phyloP scores from a whole-genome alignment of 2,797 vertebrate species.

The Nasua narica region DNA sequence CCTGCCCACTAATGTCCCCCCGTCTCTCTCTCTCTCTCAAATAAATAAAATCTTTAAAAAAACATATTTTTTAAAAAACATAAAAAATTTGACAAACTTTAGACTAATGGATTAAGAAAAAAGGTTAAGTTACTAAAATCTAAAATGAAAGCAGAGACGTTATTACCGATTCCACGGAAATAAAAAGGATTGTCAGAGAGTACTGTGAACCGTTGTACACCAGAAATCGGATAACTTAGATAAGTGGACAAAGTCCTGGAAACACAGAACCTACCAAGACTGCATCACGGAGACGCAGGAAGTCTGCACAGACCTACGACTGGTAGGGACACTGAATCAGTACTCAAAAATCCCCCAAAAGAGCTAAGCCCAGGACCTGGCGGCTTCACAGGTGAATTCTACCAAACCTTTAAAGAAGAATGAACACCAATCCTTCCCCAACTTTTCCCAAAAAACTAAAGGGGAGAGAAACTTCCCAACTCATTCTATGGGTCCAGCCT shows the following conservation, averaged over 20 bases:
- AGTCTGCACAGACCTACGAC: neutral
- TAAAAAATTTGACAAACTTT: neutral
- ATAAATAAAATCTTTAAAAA: neutral
- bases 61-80: neutral
- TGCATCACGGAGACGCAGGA: neutral
- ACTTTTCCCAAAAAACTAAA: neutral
- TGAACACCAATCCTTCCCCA: neutral
- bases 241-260: neutral
- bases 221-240: neutral
- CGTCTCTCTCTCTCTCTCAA: neutral
- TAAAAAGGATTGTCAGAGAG: neutral
- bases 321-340: neutral
- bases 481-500: neutral
- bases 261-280: neutral
- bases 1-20: no score
- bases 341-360: neutral
- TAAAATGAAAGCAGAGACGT: neutral
- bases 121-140: neutral
- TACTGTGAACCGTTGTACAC: fast-evolving
- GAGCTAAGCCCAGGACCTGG: neutral
- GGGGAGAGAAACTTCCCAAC: neutral
- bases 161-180: neutral
- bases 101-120: neutral
- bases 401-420: neutral
- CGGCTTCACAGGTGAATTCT: neutral